Base-by-base conservation (phyloP, 2,888 invertebrate species). In the Carabus problematicus region DNA sequence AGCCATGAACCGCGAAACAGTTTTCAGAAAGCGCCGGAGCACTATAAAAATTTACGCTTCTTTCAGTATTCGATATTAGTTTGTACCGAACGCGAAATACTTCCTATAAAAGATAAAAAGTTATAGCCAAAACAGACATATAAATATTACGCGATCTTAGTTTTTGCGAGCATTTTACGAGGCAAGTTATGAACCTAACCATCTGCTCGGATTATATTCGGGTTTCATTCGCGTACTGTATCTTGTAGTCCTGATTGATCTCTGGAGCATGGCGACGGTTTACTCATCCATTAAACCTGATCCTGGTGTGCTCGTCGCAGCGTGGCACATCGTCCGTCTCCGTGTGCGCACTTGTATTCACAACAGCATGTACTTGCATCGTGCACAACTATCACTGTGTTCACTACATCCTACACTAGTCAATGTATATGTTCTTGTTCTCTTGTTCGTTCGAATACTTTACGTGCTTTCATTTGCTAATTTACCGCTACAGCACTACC, bases 1-100 rank as follows among this genome's bases (percentile, higher is more conserved):
- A 67, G 60, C 58, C 67, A 60, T 56, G 55, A 41, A 64, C 64
- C 58, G 42, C 52, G 42, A 67, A 54, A 67, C 67, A 60, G 45
- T 60, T 67, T 67, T 60, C 41, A 49, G 42, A 52, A 67, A 19
- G 55, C 19, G 7, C 7, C 11, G 45, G 7, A 3, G 11, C 45
- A 45, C 29, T 18, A 39, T 29, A 56, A 55, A 56, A 55, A 64
- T 64, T 61, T 64, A 42, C 54, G 18, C 42, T 64, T 11, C 62
- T 62, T n/a, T 14, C 39, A 62, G 12, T 18, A 54, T 40, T 29
- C 11, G 52, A 52, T 18, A 18, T 52, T 52, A 52, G 52, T 52
- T 52, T 52, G 52, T 52, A 52, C 52, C 18, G 16, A 19, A 11
- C 19, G 52, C 11, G 12, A 62, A 43, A 43, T 41, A 60, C 45